These are phyloP conservation scores for Drosophila kohkoa DNA, from an alignment of 1,140 invertebrate species.

Conservation along the genomic window DNA sequence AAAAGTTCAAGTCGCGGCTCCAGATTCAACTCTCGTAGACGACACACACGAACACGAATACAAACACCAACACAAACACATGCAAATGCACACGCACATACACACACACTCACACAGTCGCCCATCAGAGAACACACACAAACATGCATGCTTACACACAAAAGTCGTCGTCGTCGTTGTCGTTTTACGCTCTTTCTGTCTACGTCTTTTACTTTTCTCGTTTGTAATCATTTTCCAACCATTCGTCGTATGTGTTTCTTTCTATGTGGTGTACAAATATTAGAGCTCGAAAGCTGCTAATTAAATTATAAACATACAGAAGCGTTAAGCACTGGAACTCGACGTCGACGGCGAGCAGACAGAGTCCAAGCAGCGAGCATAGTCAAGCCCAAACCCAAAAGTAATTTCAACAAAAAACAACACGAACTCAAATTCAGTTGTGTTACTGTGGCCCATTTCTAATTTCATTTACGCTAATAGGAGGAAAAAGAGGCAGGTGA, in stretches of 20 bases:
- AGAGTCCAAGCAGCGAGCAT: constrained; percentile 22
- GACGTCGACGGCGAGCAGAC: constrained; percentile 41
- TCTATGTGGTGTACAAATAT: constrained; percentile 74
- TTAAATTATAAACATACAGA: constrained; percentile 83
- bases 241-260: constrained; percentile 79
- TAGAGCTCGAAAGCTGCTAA: constrained; percentile 81
- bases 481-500: constrained; percentile 29
- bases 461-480: constrained; percentile 53
- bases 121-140: constrained; percentile 6
- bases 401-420: too few relatives aligned
- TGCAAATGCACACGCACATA: constrained; percentile 12
- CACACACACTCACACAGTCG: constrained; percentile 30
- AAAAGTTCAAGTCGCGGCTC: constrained; percentile 46
- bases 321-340: constrained; percentile 61
- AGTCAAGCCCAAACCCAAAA: constrained; percentile 41
- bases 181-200: constrained; percentile 72
- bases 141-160: constrained; percentile 26
- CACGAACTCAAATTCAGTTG: constrained; percentile 42
- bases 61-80: constrained; percentile 48
- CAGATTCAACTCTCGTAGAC: constrained; percentile 41
- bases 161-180: constrained; percentile 22
- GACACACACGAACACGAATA: constrained; percentile 31
- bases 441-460: constrained; percentile 69
- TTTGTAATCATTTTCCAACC: constrained; percentile 81
- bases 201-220: constrained; percentile 82